These are phyloP conservation scores for Rhea americana DNA, from an alignment of 2,113 vertebrate species.

Conservation along the genomic window DNA sequence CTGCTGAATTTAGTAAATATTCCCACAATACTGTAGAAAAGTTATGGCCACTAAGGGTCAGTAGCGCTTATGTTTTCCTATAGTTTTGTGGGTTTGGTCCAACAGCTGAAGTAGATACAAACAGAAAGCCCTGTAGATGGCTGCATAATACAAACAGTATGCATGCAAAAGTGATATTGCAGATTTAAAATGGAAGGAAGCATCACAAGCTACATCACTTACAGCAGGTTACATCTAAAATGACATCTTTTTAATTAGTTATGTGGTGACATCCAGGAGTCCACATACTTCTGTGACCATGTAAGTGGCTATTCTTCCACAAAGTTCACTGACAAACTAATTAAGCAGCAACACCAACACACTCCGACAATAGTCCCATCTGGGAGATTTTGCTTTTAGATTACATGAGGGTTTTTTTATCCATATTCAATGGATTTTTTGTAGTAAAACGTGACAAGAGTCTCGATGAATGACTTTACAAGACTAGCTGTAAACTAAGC, in stretches of 20 bases:
- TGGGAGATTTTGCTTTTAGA: not conserved
- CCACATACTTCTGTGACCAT: not conserved
- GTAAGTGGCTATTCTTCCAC: not conserved
- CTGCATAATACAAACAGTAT: conserved; percentile 42
- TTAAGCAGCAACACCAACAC: not conserved
- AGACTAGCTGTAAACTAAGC: not conserved
- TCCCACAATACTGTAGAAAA: not conserved
- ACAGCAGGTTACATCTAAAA: not conserved
- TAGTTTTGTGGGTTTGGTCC: not conserved
- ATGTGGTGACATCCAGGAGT: not conserved
- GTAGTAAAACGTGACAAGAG: not conserved
- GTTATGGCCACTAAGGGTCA: conserved; percentile 45
- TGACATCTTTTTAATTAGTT: not conserved
- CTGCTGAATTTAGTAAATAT: not conserved
- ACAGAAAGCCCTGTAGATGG: conserved; percentile 59
- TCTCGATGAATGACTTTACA: not conserved
- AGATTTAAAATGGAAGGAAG: not conserved
- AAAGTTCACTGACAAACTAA: not conserved
- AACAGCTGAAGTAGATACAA: accelerated
- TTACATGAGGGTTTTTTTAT: not conserved
- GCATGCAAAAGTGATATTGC: not conserved
- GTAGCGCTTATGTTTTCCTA: conserved; percentile 26
- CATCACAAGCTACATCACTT: not conserved
- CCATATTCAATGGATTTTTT: not conserved
- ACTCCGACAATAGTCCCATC: not conserved